These are phyloP conservation scores for Drosophila mimica DNA, from an alignment of 2,888 invertebrate genomes.

Conservation along the genomic window DNA sequence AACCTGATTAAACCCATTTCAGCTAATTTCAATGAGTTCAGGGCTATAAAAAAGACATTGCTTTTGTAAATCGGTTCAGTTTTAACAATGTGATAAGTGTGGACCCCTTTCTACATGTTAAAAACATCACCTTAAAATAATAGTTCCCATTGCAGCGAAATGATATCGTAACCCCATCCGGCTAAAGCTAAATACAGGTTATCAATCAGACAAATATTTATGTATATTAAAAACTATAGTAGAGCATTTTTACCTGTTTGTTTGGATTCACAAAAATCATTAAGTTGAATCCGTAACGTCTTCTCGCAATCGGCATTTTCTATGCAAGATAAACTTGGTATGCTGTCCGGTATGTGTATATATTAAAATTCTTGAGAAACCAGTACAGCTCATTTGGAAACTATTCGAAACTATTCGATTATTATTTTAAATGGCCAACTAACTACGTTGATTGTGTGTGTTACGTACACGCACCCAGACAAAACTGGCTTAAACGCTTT, in stretches of 20 bases:
- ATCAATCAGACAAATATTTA: neutral
- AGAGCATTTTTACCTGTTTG: neutral
- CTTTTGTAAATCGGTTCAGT: neutral
- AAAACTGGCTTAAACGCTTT: neutral
- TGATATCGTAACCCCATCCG: neutral
- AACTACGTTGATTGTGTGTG: neutral
- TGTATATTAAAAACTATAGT: neutral
- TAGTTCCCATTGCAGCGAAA: too few relatives aligned
- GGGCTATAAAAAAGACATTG: neutral
- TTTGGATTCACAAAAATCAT: neutral
- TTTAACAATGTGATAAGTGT: neutral
- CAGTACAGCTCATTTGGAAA: neutral
- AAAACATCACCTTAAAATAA: too few relatives aligned
- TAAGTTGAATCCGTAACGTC: neutral
- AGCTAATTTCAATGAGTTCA: neutral
- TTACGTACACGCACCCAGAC: conserved; percentile 5
- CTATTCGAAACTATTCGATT: neutral
- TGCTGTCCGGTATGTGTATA: neutral
- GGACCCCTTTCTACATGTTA: too few relatives aligned
- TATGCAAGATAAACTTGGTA: neutral
- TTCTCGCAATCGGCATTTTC: neutral
- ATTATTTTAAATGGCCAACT: neutral
- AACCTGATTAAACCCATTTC: neutral
- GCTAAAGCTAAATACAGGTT: neutral
- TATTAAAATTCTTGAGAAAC: neutral